Conservation (phyloP, 2,888 invertebrate species). For the Himalopsyche kuldschensis region DNA sequence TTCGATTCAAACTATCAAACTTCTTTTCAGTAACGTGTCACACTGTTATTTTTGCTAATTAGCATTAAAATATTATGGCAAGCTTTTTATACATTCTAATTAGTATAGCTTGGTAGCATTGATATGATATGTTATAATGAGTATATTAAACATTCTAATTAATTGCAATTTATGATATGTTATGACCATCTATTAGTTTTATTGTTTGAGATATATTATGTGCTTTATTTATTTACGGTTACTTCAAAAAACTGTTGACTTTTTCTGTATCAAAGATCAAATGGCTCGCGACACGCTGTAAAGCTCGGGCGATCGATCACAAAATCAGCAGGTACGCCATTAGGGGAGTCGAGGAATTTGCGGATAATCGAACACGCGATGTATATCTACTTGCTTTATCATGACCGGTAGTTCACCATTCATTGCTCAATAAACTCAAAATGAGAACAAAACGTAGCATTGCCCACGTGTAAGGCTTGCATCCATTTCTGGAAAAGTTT, state of each 20-base stretch:
- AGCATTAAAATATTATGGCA: no score
- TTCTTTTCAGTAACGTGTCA: no score
- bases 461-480: neutral
- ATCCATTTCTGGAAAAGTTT: neutral
- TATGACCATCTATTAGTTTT: no score
- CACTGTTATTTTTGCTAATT: no score
- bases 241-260: neutral
- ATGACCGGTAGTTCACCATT: conserved; percentile 3
- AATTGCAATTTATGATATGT: no score
- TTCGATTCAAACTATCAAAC: no score
- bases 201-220: no score
- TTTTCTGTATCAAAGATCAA: neutral
- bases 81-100: no score
- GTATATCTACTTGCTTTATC: neutral
- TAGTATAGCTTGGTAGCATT: no score
- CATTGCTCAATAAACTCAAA: neutral
- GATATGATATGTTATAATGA: no score
- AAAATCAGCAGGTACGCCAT: conserved; percentile 35
- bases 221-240: no score
- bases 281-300: conserved; percentile 17
- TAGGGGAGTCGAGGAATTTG: conserved; percentile 14
- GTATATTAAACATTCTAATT: no score
- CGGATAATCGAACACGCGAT: conserved; percentile 9
- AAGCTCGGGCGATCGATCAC: conserved; percentile 23
- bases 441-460: neutral